Conservation (phyloP, 2,113 vertebrate species). For the Anguilla japonica region DNA sequence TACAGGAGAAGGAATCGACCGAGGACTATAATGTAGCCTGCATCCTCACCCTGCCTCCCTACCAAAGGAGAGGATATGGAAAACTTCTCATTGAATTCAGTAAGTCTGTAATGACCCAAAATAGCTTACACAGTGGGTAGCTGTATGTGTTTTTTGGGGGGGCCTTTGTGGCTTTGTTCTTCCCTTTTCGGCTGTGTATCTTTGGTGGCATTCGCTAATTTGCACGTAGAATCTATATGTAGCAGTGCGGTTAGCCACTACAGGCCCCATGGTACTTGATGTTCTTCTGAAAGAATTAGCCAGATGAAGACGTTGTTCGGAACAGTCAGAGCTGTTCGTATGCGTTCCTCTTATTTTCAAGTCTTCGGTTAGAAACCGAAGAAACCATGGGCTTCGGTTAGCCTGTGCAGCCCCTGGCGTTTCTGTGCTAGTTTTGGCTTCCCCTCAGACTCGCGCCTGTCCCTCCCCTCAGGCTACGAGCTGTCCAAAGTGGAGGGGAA, state of each 20-base stretch:
- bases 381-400: too few relatives aligned
- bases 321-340: neutral
- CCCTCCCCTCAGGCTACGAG: conserved; percentile 73
- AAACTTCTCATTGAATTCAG: conserved; percentile 93
- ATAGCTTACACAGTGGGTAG: neutral
- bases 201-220: neutral
- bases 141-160: neutral
- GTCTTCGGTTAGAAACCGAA: neutral
- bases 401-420: neutral
- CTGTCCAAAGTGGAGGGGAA: conserved; percentile 90
- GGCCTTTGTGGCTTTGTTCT: neutral
- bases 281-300: neutral
- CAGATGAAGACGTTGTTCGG: neutral
- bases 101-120: conserved; percentile 62
- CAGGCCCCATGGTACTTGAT: neutral
- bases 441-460: neutral
- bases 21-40: conserved; percentile 90
- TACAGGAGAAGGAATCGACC: conserved; percentile 87
- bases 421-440: neutral
- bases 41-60: conserved; percentile 87
- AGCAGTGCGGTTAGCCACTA: neutral
- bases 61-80: conserved; percentile 86
- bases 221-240: neutral
- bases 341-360: neutral
- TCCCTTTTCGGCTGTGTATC: neutral